Evolutionary conservation across 2,113 vertebrate species (phyloP), one percentile per base, ranked within the genome.

Genomic region (Lasiurus cinereus): DNA sequence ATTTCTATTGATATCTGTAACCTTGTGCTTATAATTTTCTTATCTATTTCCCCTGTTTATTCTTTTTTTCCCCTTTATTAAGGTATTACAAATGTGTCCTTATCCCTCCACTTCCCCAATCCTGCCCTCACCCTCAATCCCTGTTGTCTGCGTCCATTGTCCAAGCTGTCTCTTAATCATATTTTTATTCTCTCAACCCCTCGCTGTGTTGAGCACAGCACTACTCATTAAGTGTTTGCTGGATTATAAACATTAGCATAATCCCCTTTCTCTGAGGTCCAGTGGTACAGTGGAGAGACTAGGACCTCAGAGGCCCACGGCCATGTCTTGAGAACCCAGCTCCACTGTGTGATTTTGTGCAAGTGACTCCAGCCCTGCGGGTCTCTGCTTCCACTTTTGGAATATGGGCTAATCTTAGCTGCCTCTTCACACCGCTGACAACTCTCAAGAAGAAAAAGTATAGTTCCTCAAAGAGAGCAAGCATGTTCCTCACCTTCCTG

Each of bases 1-100:
- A 19, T 59, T 72, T 94, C 84, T 76, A 83, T 54, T 74, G 56
- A 86, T 12, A 31, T 95, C 36, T n/a, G 1, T 76, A 80, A 80
- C 7, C 33, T 27, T 56, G 52, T 66, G 13, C 50, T 62, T 24
- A 67, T 13, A 39, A 70, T 43, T 72, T 73, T 70, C 66, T 83
- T 33, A 64, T n/a, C 33, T 66, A 21, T 50, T 88, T 52, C 18
- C 70, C 33, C 6, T 29, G 5, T 54, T 67, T 13, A 18, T 56
- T 46, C 24, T 31, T 43, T 21, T 21, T 16, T 16, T 8, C 18
- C 18, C 54, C 54, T 56, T 56, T 56, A 21, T 56, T 56, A 56
- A 56, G 54, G 54, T 56, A 56, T 56, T 56, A 56, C 6, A 56
- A 56, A 56, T 56, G 54, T 56, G 54, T 21, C 19, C 54, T 56